Evolutionary conservation across 1,140 invertebrate genomes (phyloP).

Genomic region (Delia radicum): DNA sequence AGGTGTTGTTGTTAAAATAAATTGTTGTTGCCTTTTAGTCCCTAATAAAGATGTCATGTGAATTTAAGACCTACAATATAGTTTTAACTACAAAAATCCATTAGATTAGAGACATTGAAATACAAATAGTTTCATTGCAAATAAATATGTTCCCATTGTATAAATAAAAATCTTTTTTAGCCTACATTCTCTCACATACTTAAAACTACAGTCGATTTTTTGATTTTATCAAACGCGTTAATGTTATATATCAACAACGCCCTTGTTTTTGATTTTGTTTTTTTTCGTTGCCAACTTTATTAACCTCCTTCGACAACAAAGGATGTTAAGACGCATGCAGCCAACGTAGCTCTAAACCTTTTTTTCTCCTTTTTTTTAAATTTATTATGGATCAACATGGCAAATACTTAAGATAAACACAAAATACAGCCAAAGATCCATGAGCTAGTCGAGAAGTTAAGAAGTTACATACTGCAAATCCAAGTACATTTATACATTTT

Average conservation of each 20-base stretch:
- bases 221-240: slow-evolving; percentile 19
- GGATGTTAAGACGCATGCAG: too few species aligned
- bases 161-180: background rate
- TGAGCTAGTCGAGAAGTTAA: background rate
- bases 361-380: background rate
- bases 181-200: background rate
- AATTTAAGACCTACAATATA: slow-evolving; percentile 11
- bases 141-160: too few species aligned
- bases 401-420: background rate
- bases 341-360: background rate
- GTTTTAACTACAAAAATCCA: slow-evolving; percentile 17
- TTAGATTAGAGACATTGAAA: background rate
- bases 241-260: slow-evolving; percentile 10
- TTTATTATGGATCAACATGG: slow-evolving; percentile 13
- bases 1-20: background rate
- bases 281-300: background rate
- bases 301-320: background rate
- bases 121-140: background rate
- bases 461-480: background rate
- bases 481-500: background rate
- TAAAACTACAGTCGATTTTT: background rate
- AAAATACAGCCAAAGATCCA: background rate
- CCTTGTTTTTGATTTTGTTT: background rate
- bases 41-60: slow-evolving; percentile 16
- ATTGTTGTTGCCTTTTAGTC: background rate